Base-by-base conservation (phyloP, 2,888 invertebrate genomes). In the Protodeltote pygarga region DNA sequence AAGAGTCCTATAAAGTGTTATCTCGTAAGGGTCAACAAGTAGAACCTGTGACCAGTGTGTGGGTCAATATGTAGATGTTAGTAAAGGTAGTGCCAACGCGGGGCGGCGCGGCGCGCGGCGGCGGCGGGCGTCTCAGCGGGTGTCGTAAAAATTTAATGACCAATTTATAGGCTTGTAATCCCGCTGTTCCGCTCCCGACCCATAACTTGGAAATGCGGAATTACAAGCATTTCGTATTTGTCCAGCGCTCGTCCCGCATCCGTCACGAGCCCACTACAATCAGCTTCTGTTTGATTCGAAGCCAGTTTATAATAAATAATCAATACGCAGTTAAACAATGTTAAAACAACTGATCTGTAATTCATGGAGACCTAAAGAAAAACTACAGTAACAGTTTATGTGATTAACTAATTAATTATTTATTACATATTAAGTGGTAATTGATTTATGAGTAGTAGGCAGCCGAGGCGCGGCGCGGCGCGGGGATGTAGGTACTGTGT, bases 261-360 rank as follows among this genome's bases (percentile, higher is more conserved):
- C 21, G 28, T 5, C 5, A n/a, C 16, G n/a, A 2, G 13, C 17
- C 8, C 10, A 11, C 5, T 3, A 3, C 38, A 17, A 21, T 5
- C 11, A 6, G 10, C 24, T 57, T 13, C 28, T 28, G 19, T 46
- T 60, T 51, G 51, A 51, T 47, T 35, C 35, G 4, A 11, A 8
- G 23, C 15, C 11, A 33, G 21, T 59, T 54, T 54, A 54, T 35
- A 42, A 48, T 41, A 48, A 51, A 51, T 65, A 37, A 52, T 52
- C 46, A 55, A 51, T 40, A 35, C 33, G 24, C 40, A 42, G 37
- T 46, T 37, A 53, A 53, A 49, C 23, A 28, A 25, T 17, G 35
- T 34, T 59, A 39, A 32, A 27, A 29, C 19, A 16, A 13, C 5
- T 21, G 24, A 13, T 32, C 32, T 32, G 9, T 20, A 32, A 44